Evolutionary conservation across 1,140 invertebrate species (phyloP).

Genomic region (Lasaia peninsularis): DNA sequence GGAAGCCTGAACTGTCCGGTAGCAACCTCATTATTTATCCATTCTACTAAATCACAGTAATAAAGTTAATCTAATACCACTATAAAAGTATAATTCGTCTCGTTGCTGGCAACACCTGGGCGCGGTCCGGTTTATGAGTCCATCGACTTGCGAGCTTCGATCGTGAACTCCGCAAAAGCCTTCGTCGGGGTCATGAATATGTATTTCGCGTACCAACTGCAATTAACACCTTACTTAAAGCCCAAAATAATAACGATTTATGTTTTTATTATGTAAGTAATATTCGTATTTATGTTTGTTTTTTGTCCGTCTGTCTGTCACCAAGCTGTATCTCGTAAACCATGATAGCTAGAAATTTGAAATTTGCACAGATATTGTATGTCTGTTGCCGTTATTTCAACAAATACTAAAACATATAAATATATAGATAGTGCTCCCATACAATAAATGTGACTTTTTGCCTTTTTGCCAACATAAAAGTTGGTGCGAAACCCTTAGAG

Average conservation of each 20-base stretch:
- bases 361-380: no score
- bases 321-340: no score
- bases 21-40: background rate
- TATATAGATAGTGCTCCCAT: no score
- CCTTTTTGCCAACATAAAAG: no score
- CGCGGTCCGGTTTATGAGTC: conserved; percentile 40
- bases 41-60: conserved; percentile 1
- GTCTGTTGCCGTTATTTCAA: no score
- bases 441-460: no score
- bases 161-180: conserved; percentile 27
- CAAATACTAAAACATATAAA: no score
- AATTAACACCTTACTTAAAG: conserved; percentile 1
- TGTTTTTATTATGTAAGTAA: background rate
- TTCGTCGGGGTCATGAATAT: conserved; percentile 19
- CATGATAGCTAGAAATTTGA: no score
- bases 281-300: background rate
- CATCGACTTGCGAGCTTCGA: conserved; percentile 34
- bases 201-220: conserved; percentile 5
- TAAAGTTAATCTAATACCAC: conserved; percentile 11
- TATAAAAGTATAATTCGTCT: conserved; percentile 24
- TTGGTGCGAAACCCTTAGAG: no score
- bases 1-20: background rate
- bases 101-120: conserved; percentile 34
- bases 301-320: no score
- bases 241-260: background rate